Evolutionary conservation across 2,888 invertebrate species (phyloP), one percentile per base, ranked within the genome.

Genomic region (Apodemia hepburni): DNA sequence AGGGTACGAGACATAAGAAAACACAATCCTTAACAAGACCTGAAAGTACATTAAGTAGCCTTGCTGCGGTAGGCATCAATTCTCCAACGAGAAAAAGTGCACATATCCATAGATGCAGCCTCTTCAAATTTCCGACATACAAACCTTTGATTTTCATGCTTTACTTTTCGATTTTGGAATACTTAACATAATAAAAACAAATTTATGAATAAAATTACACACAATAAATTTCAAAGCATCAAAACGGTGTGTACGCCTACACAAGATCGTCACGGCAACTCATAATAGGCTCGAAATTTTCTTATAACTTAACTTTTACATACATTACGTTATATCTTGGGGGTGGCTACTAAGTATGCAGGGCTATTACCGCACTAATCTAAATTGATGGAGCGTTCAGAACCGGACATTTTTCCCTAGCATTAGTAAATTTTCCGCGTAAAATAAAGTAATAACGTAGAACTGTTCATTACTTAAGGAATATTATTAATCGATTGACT

Each of bases 341-440:
- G 86, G 87, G 82, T 82, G 82, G 82, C 78, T 85, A 78, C 75
- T 80, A 81, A 75, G 78, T 80, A 78, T 75, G 73, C 74, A 72
- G 71, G 76, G 82, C 81, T 83, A 90, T 89, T 91, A 88, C 82
- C 71, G 74, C 73, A 81, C 89, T 91, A 90, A 91, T 91, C 84
- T 84, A 90, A 89, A 91, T 91, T 91, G 90, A 91, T 91, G 91
- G 90, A 82, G 85, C 85, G 87, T 89, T 85, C 85, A 81, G 80
- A 82, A 84, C 82, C 80, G 78, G 80, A 79, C 77, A 83, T 84
- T 85, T 87, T 87, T 87, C 85, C 84, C 86, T 86, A 84, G 82
- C 84, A 86, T 88, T 87, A 86, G 84, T 85, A 86, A 84, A 85
- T 88, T 87, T 84, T 81, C 77, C 82, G 88, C 86, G 88, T 87